phyloP scores from a whole-genome alignment of 2,888 invertebrate species.

The Encarsia formosa region DNA sequence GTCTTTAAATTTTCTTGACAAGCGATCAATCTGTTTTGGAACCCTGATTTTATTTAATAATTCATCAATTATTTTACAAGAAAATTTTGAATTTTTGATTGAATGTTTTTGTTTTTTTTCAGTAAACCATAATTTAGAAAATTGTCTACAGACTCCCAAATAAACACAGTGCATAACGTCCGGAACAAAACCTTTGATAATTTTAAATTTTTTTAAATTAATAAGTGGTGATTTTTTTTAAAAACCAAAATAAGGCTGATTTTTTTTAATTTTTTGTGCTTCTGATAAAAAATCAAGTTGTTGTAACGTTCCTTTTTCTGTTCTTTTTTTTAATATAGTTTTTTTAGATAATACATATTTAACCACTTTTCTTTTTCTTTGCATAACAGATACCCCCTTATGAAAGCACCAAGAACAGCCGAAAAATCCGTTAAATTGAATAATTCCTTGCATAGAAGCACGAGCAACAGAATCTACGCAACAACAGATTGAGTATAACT shows the following conservation, averaged over 20 bases:
- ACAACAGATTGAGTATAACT: background rate
- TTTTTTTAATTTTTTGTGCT: background rate
- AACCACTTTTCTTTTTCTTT: background rate
- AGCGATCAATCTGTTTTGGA: background rate
- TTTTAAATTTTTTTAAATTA: background rate
- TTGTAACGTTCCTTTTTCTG: background rate
- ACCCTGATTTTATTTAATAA: no score
- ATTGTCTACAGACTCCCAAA: background rate
- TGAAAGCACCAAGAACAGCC: slow-evolving; percentile 4
- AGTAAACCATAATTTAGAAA: background rate
- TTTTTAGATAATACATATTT: background rate
- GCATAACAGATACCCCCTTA: background rate
- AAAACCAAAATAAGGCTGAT: background rate
- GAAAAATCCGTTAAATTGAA: background rate
- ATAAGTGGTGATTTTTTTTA: background rate
- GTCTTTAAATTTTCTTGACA: background rate
- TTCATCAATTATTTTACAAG: no score
- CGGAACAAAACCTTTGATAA: background rate
- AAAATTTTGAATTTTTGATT: no score
- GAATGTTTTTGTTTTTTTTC: no score
- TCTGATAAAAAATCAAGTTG: no score
- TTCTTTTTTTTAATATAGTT: background rate
- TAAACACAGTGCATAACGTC: background rate
- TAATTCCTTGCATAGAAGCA: background rate
- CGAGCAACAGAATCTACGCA: background rate